Percentiles rank a stretch among this genome's conserved stretches.
Evolutionary conservation across 2,113 vertebrate species (phyloP).

Genomic region (Poicephalus meyeri): DNA sequence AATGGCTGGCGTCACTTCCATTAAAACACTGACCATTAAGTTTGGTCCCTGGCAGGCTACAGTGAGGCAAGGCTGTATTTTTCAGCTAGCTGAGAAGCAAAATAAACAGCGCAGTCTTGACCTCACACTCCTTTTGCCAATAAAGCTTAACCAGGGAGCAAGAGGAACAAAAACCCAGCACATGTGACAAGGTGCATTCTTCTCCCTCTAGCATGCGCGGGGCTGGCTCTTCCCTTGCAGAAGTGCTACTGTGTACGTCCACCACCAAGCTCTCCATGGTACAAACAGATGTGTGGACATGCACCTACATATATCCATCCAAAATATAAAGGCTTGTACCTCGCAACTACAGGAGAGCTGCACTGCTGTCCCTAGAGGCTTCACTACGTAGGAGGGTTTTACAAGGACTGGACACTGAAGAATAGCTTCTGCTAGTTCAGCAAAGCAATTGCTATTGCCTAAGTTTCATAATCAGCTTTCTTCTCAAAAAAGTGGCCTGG

Average conservation of each 20-base stretch:
- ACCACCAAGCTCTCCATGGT: neutral
- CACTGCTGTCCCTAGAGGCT: neutral
- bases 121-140: neutral
- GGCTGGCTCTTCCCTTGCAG: neutral
- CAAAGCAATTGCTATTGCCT: neutral
- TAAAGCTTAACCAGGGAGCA: neutral
- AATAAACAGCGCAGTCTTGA: neutral
- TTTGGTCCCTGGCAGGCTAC: neutral
- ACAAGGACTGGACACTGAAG: neutral
- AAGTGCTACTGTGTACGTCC: neutral
- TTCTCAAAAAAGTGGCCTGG: neutral
- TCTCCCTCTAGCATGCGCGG: neutral
- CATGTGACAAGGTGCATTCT: rapidly evolving
- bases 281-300: neutral
- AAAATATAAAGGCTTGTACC: neutral
- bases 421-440: neutral
- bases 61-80: neutral
- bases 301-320: neutral
- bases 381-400: neutral
- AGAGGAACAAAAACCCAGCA: neutral
- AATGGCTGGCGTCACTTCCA: neutral
- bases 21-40: neutral
- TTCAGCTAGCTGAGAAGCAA: neutral
- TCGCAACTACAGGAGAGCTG: rapidly evolving
- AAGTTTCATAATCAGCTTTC: neutral